phyloP scores from a whole-genome alignment of 2,888 invertebrate genomes.

The Bedellia somnulentella region DNA sequence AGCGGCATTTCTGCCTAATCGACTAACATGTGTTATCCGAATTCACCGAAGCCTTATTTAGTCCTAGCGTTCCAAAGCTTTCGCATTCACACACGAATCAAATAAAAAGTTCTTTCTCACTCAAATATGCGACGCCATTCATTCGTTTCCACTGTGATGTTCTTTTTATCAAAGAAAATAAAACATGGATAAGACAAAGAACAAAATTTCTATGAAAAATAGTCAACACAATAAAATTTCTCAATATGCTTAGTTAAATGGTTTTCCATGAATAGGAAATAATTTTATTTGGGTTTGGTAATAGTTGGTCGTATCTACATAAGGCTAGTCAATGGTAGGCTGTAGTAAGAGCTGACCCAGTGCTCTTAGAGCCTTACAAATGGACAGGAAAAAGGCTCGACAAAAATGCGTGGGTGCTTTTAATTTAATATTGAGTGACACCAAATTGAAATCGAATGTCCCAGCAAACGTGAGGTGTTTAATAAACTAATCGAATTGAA shows the following conservation, averaged over 20 bases:
- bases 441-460: conserved; percentile 58
- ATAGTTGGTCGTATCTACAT: no score
- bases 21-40: no score
- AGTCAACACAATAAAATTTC: no score
- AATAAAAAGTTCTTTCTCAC: conserved; percentile 60
- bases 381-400: conserved; percentile 61
- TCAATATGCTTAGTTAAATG: no score
- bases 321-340: no score
- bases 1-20: no score
- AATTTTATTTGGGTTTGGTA: no score
- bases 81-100: conserved; percentile 59
- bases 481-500: conserved; percentile 24
- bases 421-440: conserved; percentile 61
- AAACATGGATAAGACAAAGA: conserved; percentile 34
- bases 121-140: conserved; percentile 59
- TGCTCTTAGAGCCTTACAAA: no score
- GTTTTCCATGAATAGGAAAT: no score
- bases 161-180: conserved; percentile 22
- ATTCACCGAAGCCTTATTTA: conserved; percentile 14
- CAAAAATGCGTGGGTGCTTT: conserved; percentile 57
- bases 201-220: no score
- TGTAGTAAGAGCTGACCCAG: no score
- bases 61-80: conserved; percentile 19
- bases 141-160: conserved; percentile 51
- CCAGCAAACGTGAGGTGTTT: conserved; percentile 42